These are phyloP conservation scores for Idaea dimidiata DNA, from an alignment of 2,888 invertebrate species.

Conservation along the genomic window DNA sequence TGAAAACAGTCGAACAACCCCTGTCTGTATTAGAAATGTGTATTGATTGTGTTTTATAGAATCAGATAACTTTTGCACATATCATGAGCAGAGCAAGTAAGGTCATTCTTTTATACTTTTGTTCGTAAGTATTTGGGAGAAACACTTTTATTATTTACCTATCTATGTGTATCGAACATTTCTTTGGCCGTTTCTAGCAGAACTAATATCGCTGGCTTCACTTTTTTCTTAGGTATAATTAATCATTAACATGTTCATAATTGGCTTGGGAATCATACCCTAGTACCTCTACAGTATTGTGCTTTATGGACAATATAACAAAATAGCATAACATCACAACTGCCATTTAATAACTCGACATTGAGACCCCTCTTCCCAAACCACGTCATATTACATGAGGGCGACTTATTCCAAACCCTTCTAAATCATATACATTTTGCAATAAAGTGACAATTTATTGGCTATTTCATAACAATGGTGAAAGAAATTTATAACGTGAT, in stretches of 20 bases:
- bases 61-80: background rate
- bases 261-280: background rate
- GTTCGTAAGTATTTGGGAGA: background rate
- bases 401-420: constrained; percentile 43
- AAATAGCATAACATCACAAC: constrained; percentile 5
- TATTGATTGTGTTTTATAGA: background rate
- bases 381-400: constrained; percentile 44
- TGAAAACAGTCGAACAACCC: background rate
- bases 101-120: background rate
- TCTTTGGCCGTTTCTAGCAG: no score
- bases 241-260: no score
- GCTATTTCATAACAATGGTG: constrained; percentile 65
- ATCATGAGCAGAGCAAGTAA: background rate
- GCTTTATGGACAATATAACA: background rate
- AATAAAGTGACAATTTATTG: constrained; percentile 74
- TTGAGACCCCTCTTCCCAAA: constrained; percentile 21
- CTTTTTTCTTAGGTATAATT: constrained; percentile 10
- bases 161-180: no score
- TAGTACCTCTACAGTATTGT: background rate
- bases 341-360: constrained; percentile 22
- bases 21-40: background rate
- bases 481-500: constrained; percentile 74
- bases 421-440: constrained; percentile 31
- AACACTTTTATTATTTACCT: no score
- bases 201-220: no score